Evolutionary conservation across 2,888 invertebrate species (phyloP).

Genomic region (Cosmia trapezina): DNA sequence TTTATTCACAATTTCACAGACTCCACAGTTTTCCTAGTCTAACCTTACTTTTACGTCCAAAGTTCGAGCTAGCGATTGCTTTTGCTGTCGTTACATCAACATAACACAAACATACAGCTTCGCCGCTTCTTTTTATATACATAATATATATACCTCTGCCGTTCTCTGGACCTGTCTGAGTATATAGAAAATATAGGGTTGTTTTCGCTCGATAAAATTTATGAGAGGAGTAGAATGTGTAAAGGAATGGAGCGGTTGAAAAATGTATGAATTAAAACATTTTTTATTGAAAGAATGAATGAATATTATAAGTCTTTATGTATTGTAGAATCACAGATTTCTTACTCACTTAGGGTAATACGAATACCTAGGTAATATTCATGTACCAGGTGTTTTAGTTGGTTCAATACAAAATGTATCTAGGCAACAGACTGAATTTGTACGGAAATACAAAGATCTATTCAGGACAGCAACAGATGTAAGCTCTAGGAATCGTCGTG

Average conservation of each 20-base stretch:
- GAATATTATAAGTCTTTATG: too few relatives aligned
- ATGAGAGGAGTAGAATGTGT: background rate
- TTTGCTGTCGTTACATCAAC: conserved; percentile 49
- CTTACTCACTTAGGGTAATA: too few relatives aligned
- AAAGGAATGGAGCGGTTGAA: background rate
- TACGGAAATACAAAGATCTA: too few relatives aligned
- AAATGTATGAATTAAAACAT: background rate
- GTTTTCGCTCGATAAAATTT: conserved; percentile 1
- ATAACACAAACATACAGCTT: conserved; percentile 40
- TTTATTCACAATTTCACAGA: background rate
- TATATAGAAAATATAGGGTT: background rate
- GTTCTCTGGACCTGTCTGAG: background rate
- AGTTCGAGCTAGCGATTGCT: conserved; percentile 46
- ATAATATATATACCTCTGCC: background rate
- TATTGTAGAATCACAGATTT: too few relatives aligned
- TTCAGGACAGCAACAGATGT: too few relatives aligned
- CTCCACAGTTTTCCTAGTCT: conserved; percentile 38
- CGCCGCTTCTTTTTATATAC: background rate
- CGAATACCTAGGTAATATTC: too few relatives aligned
- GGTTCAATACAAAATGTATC: conserved; percentile 5
- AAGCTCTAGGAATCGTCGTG: too few relatives aligned
- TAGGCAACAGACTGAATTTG: background rate
- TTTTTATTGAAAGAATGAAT: background rate
- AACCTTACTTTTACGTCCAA: conserved; percentile 47
- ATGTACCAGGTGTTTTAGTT: background rate